Evolutionary conservation across 2,113 vertebrate genomes (phyloP).

Genomic region (Murina feae): DNA sequence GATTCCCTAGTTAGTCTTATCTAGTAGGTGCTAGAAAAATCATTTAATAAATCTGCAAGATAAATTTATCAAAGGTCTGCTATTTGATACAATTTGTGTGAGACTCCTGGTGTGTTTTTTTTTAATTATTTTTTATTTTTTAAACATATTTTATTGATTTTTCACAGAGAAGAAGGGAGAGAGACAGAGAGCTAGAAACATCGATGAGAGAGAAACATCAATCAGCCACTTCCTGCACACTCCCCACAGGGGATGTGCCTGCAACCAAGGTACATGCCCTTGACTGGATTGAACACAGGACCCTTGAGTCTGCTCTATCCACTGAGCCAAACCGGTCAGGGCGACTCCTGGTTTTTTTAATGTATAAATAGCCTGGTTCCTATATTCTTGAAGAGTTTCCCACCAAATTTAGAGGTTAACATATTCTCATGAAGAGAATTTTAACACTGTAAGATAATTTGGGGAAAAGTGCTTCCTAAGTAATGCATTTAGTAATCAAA

Average conservation of each 20-base stretch:
- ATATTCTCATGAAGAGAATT: slow-evolving; percentile 28
- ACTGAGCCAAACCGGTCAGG: too few relatives aligned
- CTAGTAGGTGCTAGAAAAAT: background rate
- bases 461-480: slow-evolving; percentile 46
- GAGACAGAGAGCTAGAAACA: too few relatives aligned
- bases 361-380: background rate
- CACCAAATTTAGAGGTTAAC: slow-evolving; percentile 40
- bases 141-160: too few relatives aligned
- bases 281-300: too few relatives aligned
- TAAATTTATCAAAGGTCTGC: background rate
- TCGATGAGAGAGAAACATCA: too few relatives aligned
- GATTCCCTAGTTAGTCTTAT: background rate
- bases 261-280: too few relatives aligned
- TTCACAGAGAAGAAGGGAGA: too few relatives aligned
- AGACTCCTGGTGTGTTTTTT: background rate
- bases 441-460: slow-evolving; percentile 43
- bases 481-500: slow-evolving; percentile 50
- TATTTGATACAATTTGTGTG: background rate
- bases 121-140: too few relatives aligned
- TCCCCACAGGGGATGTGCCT: too few relatives aligned
- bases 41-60: background rate
- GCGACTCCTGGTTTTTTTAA: background rate
- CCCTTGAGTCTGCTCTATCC: too few relatives aligned
- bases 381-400: background rate
- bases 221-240: too few relatives aligned